These are phyloP conservation scores for Diorhabda sublineata DNA, from an alignment of 1,140 invertebrate species.

Conservation along the genomic window DNA sequence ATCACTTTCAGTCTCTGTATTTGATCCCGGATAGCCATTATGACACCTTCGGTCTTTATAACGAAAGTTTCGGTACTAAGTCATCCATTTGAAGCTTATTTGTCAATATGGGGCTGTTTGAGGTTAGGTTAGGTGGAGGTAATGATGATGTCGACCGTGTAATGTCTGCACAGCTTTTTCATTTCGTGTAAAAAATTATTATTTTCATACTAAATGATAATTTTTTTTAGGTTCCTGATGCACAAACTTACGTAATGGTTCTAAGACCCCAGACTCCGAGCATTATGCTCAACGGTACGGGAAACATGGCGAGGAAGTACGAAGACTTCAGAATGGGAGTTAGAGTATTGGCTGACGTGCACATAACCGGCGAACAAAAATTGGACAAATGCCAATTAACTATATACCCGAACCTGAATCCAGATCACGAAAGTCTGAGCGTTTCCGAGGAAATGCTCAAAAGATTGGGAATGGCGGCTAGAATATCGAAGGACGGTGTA, in stretches of 20 bases:
- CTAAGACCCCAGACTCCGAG: slow-evolving; percentile 78
- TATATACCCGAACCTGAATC: slow-evolving; percentile 90
- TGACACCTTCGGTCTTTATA: too few species aligned
- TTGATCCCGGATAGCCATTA: too few species aligned
- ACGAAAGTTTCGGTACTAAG: too few species aligned
- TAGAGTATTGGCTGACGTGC: slow-evolving; percentile 76
- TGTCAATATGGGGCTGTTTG: too few species aligned
- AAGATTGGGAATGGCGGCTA: slow-evolving; percentile 59
- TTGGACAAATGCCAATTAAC: slow-evolving; percentile 83
- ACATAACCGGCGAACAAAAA: slow-evolving; percentile 58
- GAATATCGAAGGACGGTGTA: slow-evolving; percentile 77
- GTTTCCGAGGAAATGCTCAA: slow-evolving; percentile 72
- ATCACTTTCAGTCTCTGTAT: too few species aligned
- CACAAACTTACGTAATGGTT: slow-evolving; percentile 84
- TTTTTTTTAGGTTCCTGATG: slow-evolving; percentile 54
- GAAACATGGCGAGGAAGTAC: slow-evolving; percentile 79
- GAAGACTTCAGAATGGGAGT: slow-evolving; percentile 80
- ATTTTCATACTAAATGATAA: neutral
- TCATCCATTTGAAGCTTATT: too few species aligned
- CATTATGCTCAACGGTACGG: slow-evolving; percentile 77
- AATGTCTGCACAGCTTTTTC: too few species aligned
- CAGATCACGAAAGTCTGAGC: slow-evolving; percentile 83
- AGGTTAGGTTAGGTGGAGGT: too few species aligned
- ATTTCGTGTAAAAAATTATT: too few species aligned
- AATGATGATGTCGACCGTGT: too few species aligned